phyloP scores from a whole-genome alignment of 2,113 vertebrate genomes.

The Nycticebus coucang region DNA sequence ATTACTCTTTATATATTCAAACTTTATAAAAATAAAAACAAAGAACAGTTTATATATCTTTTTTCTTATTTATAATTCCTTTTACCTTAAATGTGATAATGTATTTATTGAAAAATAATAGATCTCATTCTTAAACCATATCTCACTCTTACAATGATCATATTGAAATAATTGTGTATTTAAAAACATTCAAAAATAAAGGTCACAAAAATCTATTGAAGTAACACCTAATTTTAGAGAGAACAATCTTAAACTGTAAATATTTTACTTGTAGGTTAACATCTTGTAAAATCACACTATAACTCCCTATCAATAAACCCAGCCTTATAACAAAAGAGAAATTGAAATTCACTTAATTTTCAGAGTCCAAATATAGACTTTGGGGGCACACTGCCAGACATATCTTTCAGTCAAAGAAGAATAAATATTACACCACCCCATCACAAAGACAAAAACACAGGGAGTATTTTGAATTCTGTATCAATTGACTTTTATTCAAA shows the following conservation, averaged over 20 bases:
- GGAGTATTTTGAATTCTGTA: conserved; percentile 28
- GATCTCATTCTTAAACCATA: neutral
- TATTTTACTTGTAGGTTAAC: conserved; percentile 17
- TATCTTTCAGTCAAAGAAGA: conserved; percentile 61
- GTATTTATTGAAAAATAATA: conserved; percentile 14
- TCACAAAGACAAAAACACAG: conserved; percentile 2
- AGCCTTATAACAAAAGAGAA: conserved; percentile 38
- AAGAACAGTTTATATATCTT: neutral
- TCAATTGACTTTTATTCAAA: conserved; percentile 56
- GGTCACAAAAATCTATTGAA: neutral
- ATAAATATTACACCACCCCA: conserved; percentile 9
- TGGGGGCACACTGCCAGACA: conserved; percentile 49
- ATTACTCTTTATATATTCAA: neutral
- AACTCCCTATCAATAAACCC: conserved; percentile 22
- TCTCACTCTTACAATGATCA: neutral
- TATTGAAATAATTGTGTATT: neutral
- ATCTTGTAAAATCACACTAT: conserved; percentile 17
- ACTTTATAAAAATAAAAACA: conserved; percentile 3
- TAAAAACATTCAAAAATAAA: neutral
- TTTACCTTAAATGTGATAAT: neutral
- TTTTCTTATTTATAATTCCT: neutral
- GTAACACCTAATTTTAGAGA: conserved; percentile 41
- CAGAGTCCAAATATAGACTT: conserved; percentile 47
- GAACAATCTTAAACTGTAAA: conserved; percentile 25
- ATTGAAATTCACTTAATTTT: conserved; percentile 63